phyloP scores from a whole-genome alignment of 2,888 invertebrate genomes.

The Urechis unicinctus region DNA sequence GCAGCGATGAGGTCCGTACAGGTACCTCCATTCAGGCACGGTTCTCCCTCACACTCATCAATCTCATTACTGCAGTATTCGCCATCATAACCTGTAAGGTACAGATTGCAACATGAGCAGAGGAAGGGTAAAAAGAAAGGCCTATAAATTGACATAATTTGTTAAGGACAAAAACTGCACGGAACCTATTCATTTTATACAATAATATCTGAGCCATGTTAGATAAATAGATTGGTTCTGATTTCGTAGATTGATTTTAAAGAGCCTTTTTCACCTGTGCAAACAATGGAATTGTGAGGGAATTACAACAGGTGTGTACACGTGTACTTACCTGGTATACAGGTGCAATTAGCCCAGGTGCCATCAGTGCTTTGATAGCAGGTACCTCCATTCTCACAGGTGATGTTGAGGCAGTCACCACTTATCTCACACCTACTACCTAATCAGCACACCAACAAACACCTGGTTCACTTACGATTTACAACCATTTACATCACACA shows the following conservation, averaged over 20 bases:
- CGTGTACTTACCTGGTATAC: neutral
- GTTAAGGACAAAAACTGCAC: neutral
- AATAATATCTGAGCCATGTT: too few relatives aligned
- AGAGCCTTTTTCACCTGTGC: too few relatives aligned
- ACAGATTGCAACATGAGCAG: too few relatives aligned
- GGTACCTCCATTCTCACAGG: neutral
- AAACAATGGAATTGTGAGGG: too few relatives aligned
- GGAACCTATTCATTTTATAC: neutral
- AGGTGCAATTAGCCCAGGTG: neutral
- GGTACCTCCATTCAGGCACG: slow-evolving; percentile 5
- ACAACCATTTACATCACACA: too few relatives aligned
- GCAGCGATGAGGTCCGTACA: slow-evolving; percentile 7
- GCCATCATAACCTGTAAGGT: slow-evolving; percentile 14
- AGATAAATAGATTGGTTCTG: too few relatives aligned
- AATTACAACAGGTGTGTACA: too few relatives aligned
- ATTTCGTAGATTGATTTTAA: too few relatives aligned
- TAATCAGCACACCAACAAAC: too few relatives aligned
- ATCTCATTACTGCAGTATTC: slow-evolving; percentile 8
- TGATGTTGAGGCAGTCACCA: neutral
- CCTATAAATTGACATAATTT: too few relatives aligned
- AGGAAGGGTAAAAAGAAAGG: too few relatives aligned
- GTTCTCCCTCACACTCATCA: slow-evolving; percentile 8
- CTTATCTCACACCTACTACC: neutral
- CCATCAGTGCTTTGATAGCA: neutral
- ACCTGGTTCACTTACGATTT: too few relatives aligned